A percentile compares a stretch with the other conserved stretches of the same genome.
Conservation (phyloP, 2,113 vertebrate genomes). For the Bagarius yarrelli region DNA sequence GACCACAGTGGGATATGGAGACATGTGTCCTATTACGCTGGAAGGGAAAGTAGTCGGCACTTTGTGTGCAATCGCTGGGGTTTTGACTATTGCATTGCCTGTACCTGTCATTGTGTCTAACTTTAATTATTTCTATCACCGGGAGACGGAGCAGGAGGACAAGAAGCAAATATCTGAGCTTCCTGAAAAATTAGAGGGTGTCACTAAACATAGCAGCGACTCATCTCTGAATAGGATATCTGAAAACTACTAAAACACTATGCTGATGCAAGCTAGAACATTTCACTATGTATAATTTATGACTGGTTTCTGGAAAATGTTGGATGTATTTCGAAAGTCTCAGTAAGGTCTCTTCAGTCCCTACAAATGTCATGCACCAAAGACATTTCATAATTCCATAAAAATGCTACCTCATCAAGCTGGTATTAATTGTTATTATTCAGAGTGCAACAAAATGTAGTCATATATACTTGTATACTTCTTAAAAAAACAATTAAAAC, state of each 20-base stretch:
- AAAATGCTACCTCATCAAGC: not conserved
- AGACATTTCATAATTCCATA: conserved; percentile 22
- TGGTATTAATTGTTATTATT: conserved; percentile 12
- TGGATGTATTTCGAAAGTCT: not conserved
- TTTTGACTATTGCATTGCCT: conserved; percentile 92
- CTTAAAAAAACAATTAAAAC: not conserved
- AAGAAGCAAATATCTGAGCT: conserved; percentile 72
- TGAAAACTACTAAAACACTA: conserved; percentile 63
- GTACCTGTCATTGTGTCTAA: conserved; percentile 98
- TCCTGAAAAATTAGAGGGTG: conserved; percentile 63
- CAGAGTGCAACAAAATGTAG: conserved; percentile 6
- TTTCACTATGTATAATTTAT: not conserved
- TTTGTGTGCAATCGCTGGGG: conserved; percentile 92
- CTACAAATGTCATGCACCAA: not conserved
- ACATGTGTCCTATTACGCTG: conserved; percentile 91
- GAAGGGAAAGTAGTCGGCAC: conserved; percentile 94
- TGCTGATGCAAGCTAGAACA: not conserved
- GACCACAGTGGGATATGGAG: conserved; percentile 97
- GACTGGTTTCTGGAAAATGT: not conserved
- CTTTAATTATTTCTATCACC: conserved; percentile 98
- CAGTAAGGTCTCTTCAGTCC: not conserved
- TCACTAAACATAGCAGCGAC: conserved; percentile 69
- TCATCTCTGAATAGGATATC: conserved; percentile 82
- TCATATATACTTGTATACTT: not conserved
- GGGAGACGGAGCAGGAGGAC: conserved; percentile 92